These are phyloP conservation scores for Coelogynopora nodosa DNA, from an alignment of 2,888 invertebrate species.

Conservation along the genomic window DNA sequence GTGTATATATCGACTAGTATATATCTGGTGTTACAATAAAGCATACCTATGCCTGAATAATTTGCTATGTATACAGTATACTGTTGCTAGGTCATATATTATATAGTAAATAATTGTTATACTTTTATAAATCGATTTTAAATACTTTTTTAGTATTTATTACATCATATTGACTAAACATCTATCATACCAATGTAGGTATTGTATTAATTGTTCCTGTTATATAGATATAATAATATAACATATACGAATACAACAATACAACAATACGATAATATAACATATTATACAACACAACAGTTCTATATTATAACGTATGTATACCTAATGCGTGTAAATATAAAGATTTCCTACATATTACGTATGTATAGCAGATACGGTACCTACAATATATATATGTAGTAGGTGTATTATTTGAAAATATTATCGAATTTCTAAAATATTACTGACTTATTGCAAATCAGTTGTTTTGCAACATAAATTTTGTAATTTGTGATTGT, in stretches of 20 bases:
- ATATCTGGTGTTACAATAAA: slow-evolving; percentile 15
- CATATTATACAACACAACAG: too few species aligned
- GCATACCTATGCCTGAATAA: slow-evolving; percentile 13
- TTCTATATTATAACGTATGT: slow-evolving; percentile 7
- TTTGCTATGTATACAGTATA: neutral
- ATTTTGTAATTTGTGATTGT: too few species aligned
- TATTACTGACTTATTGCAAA: too few species aligned
- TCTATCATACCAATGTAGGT: too few species aligned
- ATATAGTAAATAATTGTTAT: slow-evolving; percentile 16
- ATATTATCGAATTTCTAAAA: too few species aligned
- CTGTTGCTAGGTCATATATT: neutral
- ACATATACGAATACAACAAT: too few species aligned
- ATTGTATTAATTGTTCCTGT: neutral
- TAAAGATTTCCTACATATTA: slow-evolving; percentile 21
- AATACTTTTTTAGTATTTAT: slow-evolving; percentile 26
- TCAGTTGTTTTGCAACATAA: too few species aligned
- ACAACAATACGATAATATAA: too few species aligned
- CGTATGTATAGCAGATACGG: too few species aligned
- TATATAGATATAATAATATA: neutral
- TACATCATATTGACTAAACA: too few species aligned
- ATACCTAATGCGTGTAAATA: slow-evolving; percentile 29
- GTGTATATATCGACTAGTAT: neutral
- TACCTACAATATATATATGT: too few species aligned
- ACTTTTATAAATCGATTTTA: slow-evolving; percentile 18
- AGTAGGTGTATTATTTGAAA: too few species aligned